Conservation (phyloP, 2,797 vertebrate species). For the Cephalopachus bancanus region DNA sequence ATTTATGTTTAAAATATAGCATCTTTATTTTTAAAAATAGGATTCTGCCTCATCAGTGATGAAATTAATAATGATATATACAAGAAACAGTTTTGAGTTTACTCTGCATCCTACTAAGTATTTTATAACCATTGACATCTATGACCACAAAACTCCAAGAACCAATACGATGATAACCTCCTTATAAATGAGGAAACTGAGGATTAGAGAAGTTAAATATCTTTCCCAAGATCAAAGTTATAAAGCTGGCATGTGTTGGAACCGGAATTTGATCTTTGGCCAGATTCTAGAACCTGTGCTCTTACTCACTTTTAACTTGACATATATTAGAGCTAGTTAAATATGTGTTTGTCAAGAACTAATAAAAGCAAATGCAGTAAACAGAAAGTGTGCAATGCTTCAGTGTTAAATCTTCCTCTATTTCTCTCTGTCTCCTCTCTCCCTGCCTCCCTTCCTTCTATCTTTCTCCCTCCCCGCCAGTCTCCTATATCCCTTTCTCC, state of each 20-base stretch:
- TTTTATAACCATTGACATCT: neutral
- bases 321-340: neutral
- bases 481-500: too few relatives aligned
- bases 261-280: neutral
- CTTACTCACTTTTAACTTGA: neutral
- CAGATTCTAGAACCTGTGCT: neutral
- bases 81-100: neutral
- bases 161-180: neutral
- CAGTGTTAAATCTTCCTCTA: neutral
- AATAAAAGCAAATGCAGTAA: neutral
- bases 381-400: neutral
- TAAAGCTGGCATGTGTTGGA: neutral
- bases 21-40: neutral
- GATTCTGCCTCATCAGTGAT: neutral
- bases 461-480: too few relatives aligned
- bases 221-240: neutral
- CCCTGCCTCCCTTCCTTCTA: neutral
- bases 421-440: neutral
- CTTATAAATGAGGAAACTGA: neutral
- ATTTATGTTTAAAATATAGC: neutral
- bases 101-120: neutral
- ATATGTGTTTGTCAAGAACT: neutral
- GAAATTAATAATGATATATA: neutral
- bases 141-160: neutral
- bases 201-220: neutral